Base-by-base conservation (phyloP, 2,797 vertebrate genomes). In the Anguilla obscura region DNA sequence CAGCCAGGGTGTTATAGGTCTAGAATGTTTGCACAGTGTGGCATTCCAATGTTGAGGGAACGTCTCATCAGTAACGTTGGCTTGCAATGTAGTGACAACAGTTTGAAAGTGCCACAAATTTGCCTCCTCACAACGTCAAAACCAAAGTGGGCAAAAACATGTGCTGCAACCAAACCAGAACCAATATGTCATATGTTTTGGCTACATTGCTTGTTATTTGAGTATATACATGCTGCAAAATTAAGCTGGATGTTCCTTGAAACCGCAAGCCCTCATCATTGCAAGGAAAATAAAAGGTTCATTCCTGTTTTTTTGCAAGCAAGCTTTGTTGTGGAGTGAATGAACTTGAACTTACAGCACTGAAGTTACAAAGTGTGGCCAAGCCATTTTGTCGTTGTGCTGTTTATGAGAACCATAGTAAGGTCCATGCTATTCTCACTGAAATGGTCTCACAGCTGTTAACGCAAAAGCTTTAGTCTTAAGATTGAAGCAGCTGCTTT, bases 391-490 rank as follows among this genome's bases (percentile, higher is more conserved):
- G 80, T 86, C 88, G 86, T 88, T 85, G 30, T 83, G 66, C 56
- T 87, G 82, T 91, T 91, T 90, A 90, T 63, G 82, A 90, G 88
- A 54, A 40, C 50, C 89, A 66, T 24, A 1, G 14, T 86, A 16
- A 36, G 88, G 82, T 82, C 83, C 9, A 83, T 12, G 86, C 54
- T 88, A 76, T 80, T 8, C 88, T 63, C 87, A 87, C 76, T 88
- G 69, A 88, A 30, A 30, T 88, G 89, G 82, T 90, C 91, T 74
- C 88, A 91, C 86, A 87, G 85, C 89, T 90, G 87, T 90, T 86
- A 86, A 87, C 88, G 89, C 88, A 89, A 91, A 89, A 90, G 24
- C 87, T 85, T 45, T 63, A 86, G 89, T 85, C 84, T 52, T 9
- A 21, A 87, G 88, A 63, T 89, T 88, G 58, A 54, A 88, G 88